Evolutionary conservation across 2,797 vertebrate genomes (phyloP).

Genomic region (Pantherophis vulpinus): DNA sequence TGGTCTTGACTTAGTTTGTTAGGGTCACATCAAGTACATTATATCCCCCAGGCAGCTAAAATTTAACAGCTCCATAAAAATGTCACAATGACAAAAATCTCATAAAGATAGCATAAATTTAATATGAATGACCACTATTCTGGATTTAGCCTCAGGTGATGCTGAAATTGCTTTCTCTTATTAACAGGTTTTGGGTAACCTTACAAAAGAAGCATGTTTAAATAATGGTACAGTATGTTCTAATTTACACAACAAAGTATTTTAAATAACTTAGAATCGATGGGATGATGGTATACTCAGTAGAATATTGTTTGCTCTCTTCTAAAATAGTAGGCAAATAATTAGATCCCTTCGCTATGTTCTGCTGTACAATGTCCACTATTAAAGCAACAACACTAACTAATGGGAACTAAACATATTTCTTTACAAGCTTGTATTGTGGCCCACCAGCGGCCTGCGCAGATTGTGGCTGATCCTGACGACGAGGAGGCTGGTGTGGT

Average conservation of each 20-base stretch:
- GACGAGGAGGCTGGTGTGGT: no score
- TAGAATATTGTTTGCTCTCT: conserved; percentile 28
- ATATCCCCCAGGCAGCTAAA: conserved; percentile 62
- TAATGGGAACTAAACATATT: conserved; percentile 21
- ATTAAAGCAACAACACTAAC: conserved; percentile 12
- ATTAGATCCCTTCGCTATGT: conserved; percentile 19
- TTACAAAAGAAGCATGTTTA: conserved; percentile 35
- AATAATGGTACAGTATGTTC: conserved; percentile 43
- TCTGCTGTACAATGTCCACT: background rate
- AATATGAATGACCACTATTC: conserved; percentile 62
- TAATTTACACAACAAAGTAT: conserved; percentile 50
- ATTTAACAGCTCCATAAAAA: conserved; percentile 69
- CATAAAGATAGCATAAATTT: conserved; percentile 69
- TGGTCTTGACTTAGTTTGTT: conserved; percentile 52
- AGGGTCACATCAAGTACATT: conserved; percentile 66
- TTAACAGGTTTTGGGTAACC: conserved; percentile 53
- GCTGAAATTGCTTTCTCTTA: conserved; percentile 60
- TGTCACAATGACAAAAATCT: conserved; percentile 67
- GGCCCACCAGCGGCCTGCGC: no score
- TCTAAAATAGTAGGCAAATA: conserved; percentile 16
- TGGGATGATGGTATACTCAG: conserved; percentile 10
- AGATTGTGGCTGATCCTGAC: no score
- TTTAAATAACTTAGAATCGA: conserved; percentile 51
- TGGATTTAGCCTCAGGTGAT: conserved; percentile 60
- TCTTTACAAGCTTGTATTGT: background rate